Percentiles rank a stretch among this genome's conserved stretches.
Evolutionary conservation across 2,113 vertebrate genomes (phyloP).

Genomic region (Anoplopoma fimbria): DNA sequence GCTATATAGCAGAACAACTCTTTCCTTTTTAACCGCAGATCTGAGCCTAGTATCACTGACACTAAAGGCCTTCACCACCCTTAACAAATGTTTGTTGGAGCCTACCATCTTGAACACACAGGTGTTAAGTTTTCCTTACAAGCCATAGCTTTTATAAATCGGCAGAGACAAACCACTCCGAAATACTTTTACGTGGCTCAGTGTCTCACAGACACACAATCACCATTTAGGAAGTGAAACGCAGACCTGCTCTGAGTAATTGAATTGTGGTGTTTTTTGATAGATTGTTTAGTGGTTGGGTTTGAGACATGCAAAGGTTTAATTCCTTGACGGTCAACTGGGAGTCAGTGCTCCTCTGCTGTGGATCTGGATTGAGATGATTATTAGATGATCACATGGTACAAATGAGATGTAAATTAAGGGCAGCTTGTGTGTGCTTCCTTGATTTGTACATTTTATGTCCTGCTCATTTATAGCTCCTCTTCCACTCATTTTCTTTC

Average conservation of each 20-base stretch:
- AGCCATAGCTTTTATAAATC: background rate
- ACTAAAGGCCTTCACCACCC: background rate
- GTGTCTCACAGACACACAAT: slow-evolving; percentile 4
- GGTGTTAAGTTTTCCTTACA: slow-evolving; percentile 19
- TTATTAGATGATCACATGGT: background rate
- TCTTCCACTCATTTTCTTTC: background rate
- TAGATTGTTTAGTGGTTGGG: slow-evolving; percentile 31
- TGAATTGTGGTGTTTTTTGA: background rate
- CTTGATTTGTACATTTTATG: slow-evolving; percentile 2
- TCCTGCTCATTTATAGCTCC: background rate
- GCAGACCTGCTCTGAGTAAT: no score
- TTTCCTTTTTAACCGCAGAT: background rate
- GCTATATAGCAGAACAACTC: background rate
- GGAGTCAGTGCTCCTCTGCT: background rate
- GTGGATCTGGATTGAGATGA: slow-evolving; percentile 12
- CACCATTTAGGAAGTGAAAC: slow-evolving; percentile 27
- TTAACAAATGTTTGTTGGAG: background rate
- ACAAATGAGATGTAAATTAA: slow-evolving; percentile 40
- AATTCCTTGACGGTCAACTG: background rate
- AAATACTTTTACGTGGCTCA: slow-evolving; percentile 16
- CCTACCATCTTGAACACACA: background rate
- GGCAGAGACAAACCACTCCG: slow-evolving; percentile 2
- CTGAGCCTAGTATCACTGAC: background rate
- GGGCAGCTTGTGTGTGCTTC: background rate
- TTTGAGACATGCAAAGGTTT: slow-evolving; percentile 6